phyloP scores from a whole-genome alignment of 1,140 invertebrate species.

The Nasonia giraulti region DNA sequence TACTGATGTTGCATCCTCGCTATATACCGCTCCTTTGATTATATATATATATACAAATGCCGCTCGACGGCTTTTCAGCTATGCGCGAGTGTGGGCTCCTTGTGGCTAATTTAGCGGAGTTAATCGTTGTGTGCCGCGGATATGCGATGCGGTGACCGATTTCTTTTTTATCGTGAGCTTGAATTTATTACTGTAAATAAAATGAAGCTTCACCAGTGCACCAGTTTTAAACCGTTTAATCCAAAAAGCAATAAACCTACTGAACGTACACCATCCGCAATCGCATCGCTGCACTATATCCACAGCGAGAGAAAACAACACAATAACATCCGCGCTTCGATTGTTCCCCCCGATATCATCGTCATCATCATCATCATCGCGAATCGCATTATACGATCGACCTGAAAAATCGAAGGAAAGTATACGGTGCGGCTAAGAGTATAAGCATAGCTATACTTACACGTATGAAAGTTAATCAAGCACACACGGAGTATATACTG shows the following conservation, averaged over 20 bases:
- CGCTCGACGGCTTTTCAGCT: background rate
- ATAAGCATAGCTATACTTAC: background rate
- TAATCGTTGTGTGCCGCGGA: background rate
- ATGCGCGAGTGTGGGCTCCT: background rate
- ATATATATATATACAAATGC: background rate
- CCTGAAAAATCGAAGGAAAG: slow-evolving; percentile 32
- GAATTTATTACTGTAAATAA: no score
- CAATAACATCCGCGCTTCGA: background rate
- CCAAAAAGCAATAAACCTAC: background rate
- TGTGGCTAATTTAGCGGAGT: background rate
- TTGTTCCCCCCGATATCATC: background rate
- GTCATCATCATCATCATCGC: background rate
- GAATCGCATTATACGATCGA: background rate
- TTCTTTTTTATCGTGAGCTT: no score
- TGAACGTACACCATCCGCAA: no score
- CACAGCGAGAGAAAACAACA: background rate
- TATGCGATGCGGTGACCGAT: no score
- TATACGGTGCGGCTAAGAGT: background rate
- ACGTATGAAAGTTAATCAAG: slow-evolving; percentile 24
- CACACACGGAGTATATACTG: background rate
- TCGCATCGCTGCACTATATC: no score
- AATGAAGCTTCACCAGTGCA: no score
- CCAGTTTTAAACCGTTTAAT: background rate
- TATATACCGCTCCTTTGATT: background rate
- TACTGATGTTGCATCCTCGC: background rate